A percentile compares a stretch with the other conserved stretches of the same genome.
These are phyloP conservation scores for Odontocolon sp. DNA, from an alignment of 2,888 invertebrate genomes.

Conservation along the genomic window DNA sequence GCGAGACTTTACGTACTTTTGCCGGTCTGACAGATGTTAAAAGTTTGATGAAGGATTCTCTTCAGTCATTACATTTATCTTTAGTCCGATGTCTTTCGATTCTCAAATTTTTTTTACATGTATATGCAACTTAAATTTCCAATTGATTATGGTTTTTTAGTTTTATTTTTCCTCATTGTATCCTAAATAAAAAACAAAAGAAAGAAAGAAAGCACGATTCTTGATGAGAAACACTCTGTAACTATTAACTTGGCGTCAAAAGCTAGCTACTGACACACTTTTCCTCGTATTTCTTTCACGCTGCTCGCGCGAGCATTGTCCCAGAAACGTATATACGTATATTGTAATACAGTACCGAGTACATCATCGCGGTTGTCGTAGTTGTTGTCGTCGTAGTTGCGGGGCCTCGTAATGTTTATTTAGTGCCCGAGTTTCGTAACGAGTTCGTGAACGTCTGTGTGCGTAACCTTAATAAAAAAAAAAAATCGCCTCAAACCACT, in stretches of 20 bases:
- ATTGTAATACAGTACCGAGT: slow-evolving; percentile 7
- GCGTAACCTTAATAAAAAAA: slow-evolving; percentile 34
- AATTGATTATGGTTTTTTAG: too few relatives aligned
- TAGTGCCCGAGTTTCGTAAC: slow-evolving; percentile 57
- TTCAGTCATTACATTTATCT: not conserved
- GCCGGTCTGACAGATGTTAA: not conserved
- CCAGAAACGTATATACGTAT: slow-evolving; percentile 15
- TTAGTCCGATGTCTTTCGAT: not conserved
- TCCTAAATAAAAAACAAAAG: too few relatives aligned
- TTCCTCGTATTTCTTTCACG: slow-evolving; percentile 48
- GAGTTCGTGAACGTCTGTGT: slow-evolving; percentile 38
- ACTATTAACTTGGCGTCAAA: slow-evolving; percentile 1
- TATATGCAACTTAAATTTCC: too few relatives aligned
- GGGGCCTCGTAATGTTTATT: slow-evolving; percentile 51
- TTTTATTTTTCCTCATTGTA: too few relatives aligned
- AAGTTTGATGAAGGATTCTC: not conserved
- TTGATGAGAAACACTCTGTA: not conserved
- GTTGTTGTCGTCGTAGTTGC: not conserved
- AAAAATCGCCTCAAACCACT: not conserved
- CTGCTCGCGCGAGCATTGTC: slow-evolving; percentile 13
- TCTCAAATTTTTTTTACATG: not conserved
- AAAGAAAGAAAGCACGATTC: too few relatives aligned
- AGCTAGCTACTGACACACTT: slow-evolving; percentile 38
- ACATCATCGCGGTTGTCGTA: slow-evolving; percentile 33
- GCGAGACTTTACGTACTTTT: not conserved